Evolutionary conservation across 2,113 vertebrate species (phyloP).

Genomic region (Butorides virescens): DNA sequence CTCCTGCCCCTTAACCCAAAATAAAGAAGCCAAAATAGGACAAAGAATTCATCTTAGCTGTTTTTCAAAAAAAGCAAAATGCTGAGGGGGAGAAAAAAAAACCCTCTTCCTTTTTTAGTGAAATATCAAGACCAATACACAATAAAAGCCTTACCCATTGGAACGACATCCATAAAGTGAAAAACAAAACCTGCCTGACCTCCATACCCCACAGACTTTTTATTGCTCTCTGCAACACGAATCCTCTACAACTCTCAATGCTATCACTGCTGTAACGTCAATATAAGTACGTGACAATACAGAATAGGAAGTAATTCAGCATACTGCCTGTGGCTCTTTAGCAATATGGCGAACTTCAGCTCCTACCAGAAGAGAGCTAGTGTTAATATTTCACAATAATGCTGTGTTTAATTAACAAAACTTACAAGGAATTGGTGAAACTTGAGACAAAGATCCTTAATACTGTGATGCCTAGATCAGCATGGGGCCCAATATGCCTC

Average conservation of each 20-base stretch:
- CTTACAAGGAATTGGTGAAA: background rate
- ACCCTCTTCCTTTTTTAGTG: background rate
- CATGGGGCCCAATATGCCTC: accelerated
- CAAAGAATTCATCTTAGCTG: background rate
- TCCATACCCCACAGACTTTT: background rate
- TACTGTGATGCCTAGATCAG: accelerated
- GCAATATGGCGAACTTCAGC: background rate
- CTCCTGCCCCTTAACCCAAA: background rate
- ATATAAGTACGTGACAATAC: background rate
- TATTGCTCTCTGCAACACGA: background rate
- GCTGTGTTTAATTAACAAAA: background rate
- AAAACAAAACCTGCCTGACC: background rate
- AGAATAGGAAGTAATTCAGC: background rate
- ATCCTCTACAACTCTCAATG: background rate
- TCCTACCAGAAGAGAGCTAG: background rate
- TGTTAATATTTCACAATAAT: background rate
- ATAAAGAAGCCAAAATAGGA: background rate
- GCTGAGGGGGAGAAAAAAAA: no score
- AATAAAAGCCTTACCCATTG: background rate
- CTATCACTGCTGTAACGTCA: background rate
- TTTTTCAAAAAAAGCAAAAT: background rate
- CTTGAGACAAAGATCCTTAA: background rate
- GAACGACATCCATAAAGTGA: background rate
- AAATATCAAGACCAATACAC: accelerated
- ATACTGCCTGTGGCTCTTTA: background rate